Base-by-base conservation (phyloP, 2,888 invertebrate species). In the Phrixothrix hirtus region DNA sequence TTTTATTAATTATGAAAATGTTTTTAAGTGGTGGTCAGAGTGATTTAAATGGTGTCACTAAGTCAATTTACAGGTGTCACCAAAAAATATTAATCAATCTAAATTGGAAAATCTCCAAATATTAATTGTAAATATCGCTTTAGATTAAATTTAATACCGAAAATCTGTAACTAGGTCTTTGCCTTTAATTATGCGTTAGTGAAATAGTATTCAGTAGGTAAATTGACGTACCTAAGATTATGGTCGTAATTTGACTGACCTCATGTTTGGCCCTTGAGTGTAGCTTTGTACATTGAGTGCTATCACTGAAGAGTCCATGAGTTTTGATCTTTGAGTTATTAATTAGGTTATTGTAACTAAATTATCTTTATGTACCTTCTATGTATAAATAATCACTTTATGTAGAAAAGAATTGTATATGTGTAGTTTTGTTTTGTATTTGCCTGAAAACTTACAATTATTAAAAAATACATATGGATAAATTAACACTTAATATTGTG, bases 351-450 rank as follows among this genome's bases (percentile, higher is more conserved):
- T 55, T 56, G 48, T 48, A 54, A 54, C 54, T 54, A 73, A 75
- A 75, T 71, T 74, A 74, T 75, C 74, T 75, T 68, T 75, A 72
- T 76, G 75, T 76, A 75, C 74, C 75, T 75, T 70, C 73, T 74
- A 74, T 76, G 76, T 76, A 76, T 75, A 76, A 75, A 75, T 75
- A 74, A 71, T 72, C 73, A 74, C 72, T 71, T 70, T 69, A 70
- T 72, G 74, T 72, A 66, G 65, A 64, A 60, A 65, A 73, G 73
- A 72, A 73, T 74, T 56, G 75, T 75, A 75, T 74, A 75, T 75
- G 74, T 75, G 75, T 75, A 75, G 74, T 75, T 75, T 74, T 74
- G 71, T 73, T 75, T 75, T 75, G 73, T 75, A 74, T 74, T 72
- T 72, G 73, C 73, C 68, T 43, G 66, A 70, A 69, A 69, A 70